Evolutionary conservation across 1,140 invertebrate species (phyloP).

Genomic region (Chionoecetes opilio): DNA sequence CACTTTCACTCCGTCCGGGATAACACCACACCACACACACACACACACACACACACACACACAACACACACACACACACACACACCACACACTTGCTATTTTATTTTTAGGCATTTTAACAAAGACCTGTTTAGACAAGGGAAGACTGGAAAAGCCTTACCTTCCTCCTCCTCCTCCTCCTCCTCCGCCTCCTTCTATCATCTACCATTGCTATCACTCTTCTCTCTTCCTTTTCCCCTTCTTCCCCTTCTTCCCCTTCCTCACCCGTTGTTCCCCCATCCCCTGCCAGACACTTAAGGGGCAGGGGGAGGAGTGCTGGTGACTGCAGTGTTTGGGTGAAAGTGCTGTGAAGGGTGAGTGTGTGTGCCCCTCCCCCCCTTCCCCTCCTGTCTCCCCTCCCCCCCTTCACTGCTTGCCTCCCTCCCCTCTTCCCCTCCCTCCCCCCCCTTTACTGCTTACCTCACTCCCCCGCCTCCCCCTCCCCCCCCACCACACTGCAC

Average conservation of each 20-base stretch:
- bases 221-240: neutral
- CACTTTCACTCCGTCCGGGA: slow-evolving; percentile 5
- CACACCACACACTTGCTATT: neutral
- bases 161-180: slow-evolving; percentile 11
- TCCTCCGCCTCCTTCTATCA: neutral
- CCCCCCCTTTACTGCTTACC: too few relatives aligned
- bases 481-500: neutral
- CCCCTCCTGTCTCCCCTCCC: neutral
- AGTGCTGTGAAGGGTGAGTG: neutral
- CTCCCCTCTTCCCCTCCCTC: neutral
- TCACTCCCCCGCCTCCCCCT: neutral
- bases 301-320: neutral
- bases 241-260: neutral
- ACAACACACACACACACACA: slow-evolving; percentile 28
- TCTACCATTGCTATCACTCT: neutral
- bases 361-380: neutral
- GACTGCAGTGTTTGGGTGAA: slow-evolving; percentile 18
- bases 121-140: too few relatives aligned
- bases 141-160: too few relatives aligned
- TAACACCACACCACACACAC: slow-evolving; percentile 5
- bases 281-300: neutral
- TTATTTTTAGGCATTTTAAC: too few relatives aligned
- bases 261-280: neutral
- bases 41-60: slow-evolving; percentile 27
- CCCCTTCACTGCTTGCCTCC: too few relatives aligned